These are phyloP conservation scores for Bostrychus sinensis DNA, from an alignment of 2,113 vertebrate species.

Conservation along the genomic window DNA sequence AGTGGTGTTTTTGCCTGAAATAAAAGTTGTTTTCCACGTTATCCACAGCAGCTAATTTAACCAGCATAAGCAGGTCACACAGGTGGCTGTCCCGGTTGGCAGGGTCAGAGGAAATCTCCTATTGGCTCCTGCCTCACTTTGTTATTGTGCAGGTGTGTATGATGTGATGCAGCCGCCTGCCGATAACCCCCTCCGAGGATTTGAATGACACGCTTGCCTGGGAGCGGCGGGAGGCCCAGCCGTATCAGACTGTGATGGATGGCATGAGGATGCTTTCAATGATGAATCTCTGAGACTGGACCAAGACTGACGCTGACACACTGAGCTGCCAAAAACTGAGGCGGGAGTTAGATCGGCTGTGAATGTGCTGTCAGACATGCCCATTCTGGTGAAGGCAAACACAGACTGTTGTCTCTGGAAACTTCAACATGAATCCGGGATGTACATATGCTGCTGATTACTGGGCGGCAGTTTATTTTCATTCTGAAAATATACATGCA, in stretches of 20 bases:
- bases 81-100: constrained; percentile 34
- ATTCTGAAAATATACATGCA: background rate
- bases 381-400: constrained; percentile 17
- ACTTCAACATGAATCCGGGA: constrained; percentile 9
- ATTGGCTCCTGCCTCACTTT: background rate
- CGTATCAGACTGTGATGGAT: constrained; percentile 61
- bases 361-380: constrained; percentile 20
- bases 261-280: constrained; percentile 44
- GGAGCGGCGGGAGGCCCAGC: constrained; percentile 43
- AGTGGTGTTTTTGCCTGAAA: background rate
- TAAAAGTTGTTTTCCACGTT: background rate
- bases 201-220: constrained; percentile 61
- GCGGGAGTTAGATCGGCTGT: constrained; percentile 21
- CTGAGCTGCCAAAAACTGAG: constrained; percentile 30
- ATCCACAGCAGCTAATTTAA: background rate
- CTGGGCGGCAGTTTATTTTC: constrained; percentile 1
- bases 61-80: constrained; percentile 29
- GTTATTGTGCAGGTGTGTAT: constrained; percentile 22
- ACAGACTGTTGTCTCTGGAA: constrained; percentile 15
- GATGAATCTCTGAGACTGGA: constrained; percentile 51
- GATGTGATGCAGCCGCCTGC: constrained; percentile 31
- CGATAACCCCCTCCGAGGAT: constrained; percentile 41
- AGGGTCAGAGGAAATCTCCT: constrained; percentile 11
- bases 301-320: constrained; percentile 40
- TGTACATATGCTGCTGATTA: constrained; percentile 24